These are phyloP conservation scores for Scomber colias DNA, from an alignment of 2,113 vertebrate genomes.

Conservation along the genomic window DNA sequence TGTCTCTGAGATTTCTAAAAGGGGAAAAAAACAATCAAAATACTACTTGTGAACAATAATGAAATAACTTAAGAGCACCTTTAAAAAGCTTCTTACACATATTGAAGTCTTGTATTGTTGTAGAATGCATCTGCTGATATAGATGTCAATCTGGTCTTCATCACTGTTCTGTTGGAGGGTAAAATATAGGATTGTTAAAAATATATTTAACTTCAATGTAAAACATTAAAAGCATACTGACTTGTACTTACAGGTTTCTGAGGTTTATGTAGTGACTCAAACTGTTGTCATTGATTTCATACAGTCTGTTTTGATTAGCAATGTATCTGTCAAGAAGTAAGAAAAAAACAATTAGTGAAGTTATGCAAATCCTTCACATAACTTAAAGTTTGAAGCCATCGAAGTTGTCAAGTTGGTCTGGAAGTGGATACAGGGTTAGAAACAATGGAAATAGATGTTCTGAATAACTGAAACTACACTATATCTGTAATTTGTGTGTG, in stretches of 20 bases:
- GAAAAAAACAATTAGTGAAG: neutral
- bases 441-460: too few relatives aligned
- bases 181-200: slow-evolving; percentile 21
- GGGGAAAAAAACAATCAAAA: neutral
- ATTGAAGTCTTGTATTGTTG: slow-evolving; percentile 93
- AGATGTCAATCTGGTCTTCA: slow-evolving; percentile 90
- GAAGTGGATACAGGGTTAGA: too few relatives aligned
- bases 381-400: too few relatives aligned
- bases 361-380: too few relatives aligned
- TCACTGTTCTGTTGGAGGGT: slow-evolving; percentile 89
- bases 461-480: neutral
- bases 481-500: neutral
- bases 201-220: neutral
- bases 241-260: slow-evolving; percentile 94
- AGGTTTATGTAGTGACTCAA: slow-evolving; percentile 94
- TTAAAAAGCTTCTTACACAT: slow-evolving; percentile 88
- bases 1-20: slow-evolving; percentile 94
- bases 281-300: slow-evolving; percentile 92
- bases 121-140: slow-evolving; percentile 92
- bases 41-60: neutral
- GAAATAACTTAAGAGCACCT: neutral
- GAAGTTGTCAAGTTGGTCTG: too few relatives aligned
- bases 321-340: slow-evolving; percentile 89
- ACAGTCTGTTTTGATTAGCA: slow-evolving; percentile 90
- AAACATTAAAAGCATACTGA: neutral